Evolutionary conservation across 2,888 invertebrate species (phyloP).

Genomic region (Trimorus sp.): DNA sequence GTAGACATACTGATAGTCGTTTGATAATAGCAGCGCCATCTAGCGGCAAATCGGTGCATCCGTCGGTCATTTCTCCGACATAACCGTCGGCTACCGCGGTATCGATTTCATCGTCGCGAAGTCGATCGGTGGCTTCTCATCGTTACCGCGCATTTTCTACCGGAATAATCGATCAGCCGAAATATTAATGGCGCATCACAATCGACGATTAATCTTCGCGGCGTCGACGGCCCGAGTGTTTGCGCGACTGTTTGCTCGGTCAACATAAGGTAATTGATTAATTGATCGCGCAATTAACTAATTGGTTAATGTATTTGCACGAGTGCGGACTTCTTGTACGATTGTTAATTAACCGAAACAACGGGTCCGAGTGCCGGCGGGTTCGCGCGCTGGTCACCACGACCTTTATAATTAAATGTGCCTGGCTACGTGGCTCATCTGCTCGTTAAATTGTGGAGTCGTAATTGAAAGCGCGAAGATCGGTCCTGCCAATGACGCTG

Average conservation of each 20-base stretch:
- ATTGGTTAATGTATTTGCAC: conserved; percentile 60
- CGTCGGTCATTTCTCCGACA: neutral
- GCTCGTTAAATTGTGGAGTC: conserved; percentile 79
- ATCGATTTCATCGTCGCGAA: conserved; percentile 42
- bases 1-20: no score
- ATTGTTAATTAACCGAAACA: conserved; percentile 79
- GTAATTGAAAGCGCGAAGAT: conserved; percentile 79
- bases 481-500: conserved; percentile 31
- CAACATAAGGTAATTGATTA: conserved; percentile 11
- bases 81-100: conserved; percentile 25
- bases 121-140: conserved; percentile 43
- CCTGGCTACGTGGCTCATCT: conserved; percentile 72
- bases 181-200: conserved; percentile 21
- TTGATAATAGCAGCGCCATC: no score
- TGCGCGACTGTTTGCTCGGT: conserved; percentile 7
- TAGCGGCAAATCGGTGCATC: no score
- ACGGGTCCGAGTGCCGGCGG: conserved; percentile 68
- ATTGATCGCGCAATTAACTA: conserved; percentile 14
- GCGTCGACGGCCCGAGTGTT: conserved; percentile 4
- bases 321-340: conserved; percentile 72
- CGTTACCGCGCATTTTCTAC: conserved; percentile 36
- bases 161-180: conserved; percentile 38
- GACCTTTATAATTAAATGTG: conserved; percentile 78
- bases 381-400: conserved; percentile 34
- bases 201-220: conserved; percentile 28